Conservation (phyloP, 2,113 vertebrate species). For the Sakesphorus luctuosus region DNA sequence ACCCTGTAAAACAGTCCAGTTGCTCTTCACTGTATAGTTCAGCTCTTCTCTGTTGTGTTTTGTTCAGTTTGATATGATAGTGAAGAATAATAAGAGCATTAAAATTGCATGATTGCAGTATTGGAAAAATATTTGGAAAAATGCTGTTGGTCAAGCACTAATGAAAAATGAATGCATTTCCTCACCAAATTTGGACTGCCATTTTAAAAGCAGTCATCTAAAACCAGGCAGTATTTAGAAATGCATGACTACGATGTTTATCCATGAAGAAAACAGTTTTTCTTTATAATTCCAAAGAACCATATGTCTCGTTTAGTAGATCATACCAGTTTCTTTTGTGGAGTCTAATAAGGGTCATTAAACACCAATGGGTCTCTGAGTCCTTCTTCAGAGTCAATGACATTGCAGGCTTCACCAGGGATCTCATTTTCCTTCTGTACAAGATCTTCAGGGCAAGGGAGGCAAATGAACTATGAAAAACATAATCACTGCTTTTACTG, state of each 20-base stretch:
- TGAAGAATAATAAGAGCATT: neutral
- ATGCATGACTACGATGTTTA: slow-evolving; percentile 54
- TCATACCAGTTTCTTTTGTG: slow-evolving; percentile 83
- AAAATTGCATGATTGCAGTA: neutral
- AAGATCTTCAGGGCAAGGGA: slow-evolving; percentile 82
- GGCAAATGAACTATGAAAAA: slow-evolving; percentile 85
- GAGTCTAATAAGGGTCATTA: slow-evolving; percentile 87
- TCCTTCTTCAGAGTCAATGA: slow-evolving; percentile 79
- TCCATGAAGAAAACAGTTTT: slow-evolving; percentile 71
- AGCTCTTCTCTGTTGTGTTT: neutral
- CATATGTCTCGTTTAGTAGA: slow-evolving; percentile 71
- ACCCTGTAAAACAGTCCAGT: neutral
- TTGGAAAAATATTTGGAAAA: neutral
- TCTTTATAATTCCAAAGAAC: slow-evolving; percentile 75
- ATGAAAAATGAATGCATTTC: slow-evolving; percentile 26
- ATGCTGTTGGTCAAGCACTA: slow-evolving; percentile 1
- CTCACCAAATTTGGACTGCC: slow-evolving; percentile 26
- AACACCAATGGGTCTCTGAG: slow-evolving; percentile 83
- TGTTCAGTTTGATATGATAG: neutral
- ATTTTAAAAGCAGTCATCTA: slow-evolving; percentile 63
- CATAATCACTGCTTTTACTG: slow-evolving; percentile 80
- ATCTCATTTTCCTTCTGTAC: slow-evolving; percentile 78
- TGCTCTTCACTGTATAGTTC: neutral
- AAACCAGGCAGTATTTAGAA: slow-evolving; percentile 68
- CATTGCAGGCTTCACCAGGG: slow-evolving; percentile 76